These are phyloP conservation scores for Pseudorectes ferrugineus DNA, from an alignment of 2,113 vertebrate species.

Conservation along the genomic window DNA sequence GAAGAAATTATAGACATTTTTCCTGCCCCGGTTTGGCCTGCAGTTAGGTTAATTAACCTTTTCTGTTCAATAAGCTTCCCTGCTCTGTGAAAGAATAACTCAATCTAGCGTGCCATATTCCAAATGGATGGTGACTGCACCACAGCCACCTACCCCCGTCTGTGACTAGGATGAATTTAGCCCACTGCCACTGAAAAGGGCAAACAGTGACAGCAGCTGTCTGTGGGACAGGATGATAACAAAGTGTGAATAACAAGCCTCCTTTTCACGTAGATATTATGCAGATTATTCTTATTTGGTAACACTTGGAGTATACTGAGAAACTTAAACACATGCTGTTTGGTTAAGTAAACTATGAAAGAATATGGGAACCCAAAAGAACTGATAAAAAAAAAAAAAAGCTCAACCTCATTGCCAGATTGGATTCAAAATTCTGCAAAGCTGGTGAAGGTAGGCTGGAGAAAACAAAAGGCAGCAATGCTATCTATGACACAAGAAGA, in stretches of 20 bases:
- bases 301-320: constrained; percentile 9
- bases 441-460: constrained; percentile 13
- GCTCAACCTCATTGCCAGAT: constrained; percentile 18
- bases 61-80: neutral
- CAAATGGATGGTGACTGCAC: neutral
- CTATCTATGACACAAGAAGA: constrained; percentile 38
- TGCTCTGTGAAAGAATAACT: neutral
- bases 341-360: constrained; percentile 33
- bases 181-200: constrained; percentile 53
- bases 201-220: constrained; percentile 54
- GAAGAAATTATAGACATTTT: neutral
- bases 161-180: constrained; percentile 34
- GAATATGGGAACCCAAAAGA: constrained; percentile 16
- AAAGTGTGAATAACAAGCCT: constrained; percentile 51
- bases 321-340: constrained; percentile 38
- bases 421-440: constrained; percentile 38
- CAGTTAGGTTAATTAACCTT: neutral
- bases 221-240: constrained; percentile 50
- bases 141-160: neutral
- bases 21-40: neutral
- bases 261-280: constrained; percentile 30
- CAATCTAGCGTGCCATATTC: neutral
- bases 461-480: constrained; percentile 53
- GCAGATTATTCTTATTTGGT: constrained; percentile 53
- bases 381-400: neutral